Evolutionary conservation across 2,113 vertebrate species (phyloP), one percentile per base, ranked within the genome.

Genomic region (Gasterosteus aculeatus): DNA sequence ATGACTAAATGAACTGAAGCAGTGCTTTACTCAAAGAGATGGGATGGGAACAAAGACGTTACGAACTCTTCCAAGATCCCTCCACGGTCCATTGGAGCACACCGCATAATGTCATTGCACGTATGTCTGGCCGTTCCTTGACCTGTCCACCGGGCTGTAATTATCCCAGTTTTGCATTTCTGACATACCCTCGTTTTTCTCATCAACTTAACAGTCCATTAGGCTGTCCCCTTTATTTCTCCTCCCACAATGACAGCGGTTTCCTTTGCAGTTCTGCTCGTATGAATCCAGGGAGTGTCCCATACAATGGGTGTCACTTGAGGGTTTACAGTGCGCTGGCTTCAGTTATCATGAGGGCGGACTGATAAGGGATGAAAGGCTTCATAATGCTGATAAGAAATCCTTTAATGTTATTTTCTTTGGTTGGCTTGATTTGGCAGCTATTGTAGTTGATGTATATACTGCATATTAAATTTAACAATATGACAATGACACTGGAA

Each of bases 51-150:
- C 68, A 38, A 76, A 82, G 65, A 77, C 83, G 85, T 85, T 65
- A 81, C 85, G 84, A 59, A 81, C 47, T 83, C 84, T 78, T 81
- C 47, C 60, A 58, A 8, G 56, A 69, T 87, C 69, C 67, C 53
- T 81, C 82, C 31, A 76, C 14, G 63, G 49, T 79, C 75, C 12
- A 10, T 22, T 74, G 74, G 60, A 38, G 63, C 10, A 7, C n/a
- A 49, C 66, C 19, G 26, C 58, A 38, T 62, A 29, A 47, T 38
- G 46, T 62, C 69, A n/a, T 26, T 35, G 38, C 16, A n/a, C 51
- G 53, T 71, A 33, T 10, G 19, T 58, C 60, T 71, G 54, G n/a
- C 54, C 49, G 53, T 9, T 63, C 16, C 12, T 41, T 57, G 62
- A 73, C 66, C 35, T 35, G 11, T 53, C 59, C 51, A 60, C 19